Conservation (phyloP, 2,113 vertebrate genomes). For the Lutjanus erythropterus region DNA sequence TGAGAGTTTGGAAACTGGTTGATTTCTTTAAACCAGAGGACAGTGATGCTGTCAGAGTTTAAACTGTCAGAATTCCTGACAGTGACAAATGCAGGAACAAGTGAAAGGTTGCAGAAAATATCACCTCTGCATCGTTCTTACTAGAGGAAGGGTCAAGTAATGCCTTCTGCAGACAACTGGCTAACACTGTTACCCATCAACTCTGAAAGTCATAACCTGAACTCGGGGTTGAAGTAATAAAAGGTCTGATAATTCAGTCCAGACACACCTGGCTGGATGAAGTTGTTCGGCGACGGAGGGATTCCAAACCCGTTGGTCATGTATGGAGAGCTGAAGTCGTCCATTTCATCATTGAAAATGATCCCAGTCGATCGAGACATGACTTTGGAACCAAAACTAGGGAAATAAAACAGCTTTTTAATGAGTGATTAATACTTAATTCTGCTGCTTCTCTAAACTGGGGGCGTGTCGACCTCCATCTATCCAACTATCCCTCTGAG, state of each 20-base stretch:
- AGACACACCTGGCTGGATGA: slow-evolving; percentile 92
- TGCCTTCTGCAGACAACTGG: neutral
- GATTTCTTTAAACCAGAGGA: neutral
- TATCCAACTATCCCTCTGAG: too few relatives aligned
- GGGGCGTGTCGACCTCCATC: too few relatives aligned
- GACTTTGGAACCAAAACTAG: slow-evolving; percentile 94
- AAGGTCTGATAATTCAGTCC: slow-evolving; percentile 17
- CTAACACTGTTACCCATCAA: neutral
- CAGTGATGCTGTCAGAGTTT: slow-evolving; percentile 6
- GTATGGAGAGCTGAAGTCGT: slow-evolving; percentile 94
- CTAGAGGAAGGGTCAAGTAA: slow-evolving; percentile 5
- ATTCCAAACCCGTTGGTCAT: slow-evolving; percentile 90
- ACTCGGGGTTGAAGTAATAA: neutral
- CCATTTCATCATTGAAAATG: slow-evolving; percentile 96
- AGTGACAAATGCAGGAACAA: slow-evolving; percentile 18
- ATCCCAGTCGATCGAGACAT: slow-evolving; percentile 92
- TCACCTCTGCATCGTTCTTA: slow-evolving; percentile 26
- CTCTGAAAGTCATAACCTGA: neutral
- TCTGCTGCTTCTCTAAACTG: too few relatives aligned
- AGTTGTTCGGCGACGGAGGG: slow-evolving; percentile 93
- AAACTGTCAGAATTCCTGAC: slow-evolving; percentile 15
- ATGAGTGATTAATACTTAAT: neutral
- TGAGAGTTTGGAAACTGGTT: neutral
- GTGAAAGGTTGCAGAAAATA: slow-evolving; percentile 17
- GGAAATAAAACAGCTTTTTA: slow-evolving; percentile 31